A percentile compares a stretch with the other conserved stretches of the same genome.
Evolutionary conservation across 1,140 invertebrate genomes (phyloP).

Genomic region (Notospermus geniculatus): DNA sequence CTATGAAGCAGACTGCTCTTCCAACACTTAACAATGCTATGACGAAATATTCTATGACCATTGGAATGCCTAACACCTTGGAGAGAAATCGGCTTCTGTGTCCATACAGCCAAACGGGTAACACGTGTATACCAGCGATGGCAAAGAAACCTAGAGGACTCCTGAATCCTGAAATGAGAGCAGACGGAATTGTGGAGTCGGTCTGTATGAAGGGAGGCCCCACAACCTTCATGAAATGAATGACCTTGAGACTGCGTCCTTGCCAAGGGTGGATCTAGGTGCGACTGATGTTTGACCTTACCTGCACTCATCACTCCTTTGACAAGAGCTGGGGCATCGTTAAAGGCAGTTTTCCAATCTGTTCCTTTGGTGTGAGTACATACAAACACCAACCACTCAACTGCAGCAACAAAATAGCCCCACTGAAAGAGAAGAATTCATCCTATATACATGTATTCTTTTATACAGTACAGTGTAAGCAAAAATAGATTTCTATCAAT

Average conservation of each 20-base stretch:
- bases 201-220: too few species aligned
- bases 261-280: too few species aligned
- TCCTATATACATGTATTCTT: constrained; percentile 1
- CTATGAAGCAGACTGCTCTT: constrained; percentile 30
- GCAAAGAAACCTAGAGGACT: constrained; percentile 32
- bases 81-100: constrained; percentile 17
- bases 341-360: constrained; percentile 38
- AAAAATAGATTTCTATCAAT: too few species aligned
- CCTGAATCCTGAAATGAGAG: constrained; percentile 37
- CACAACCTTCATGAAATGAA: too few species aligned
- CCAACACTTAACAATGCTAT: constrained; percentile 24
- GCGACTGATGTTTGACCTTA: too few species aligned
- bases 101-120: constrained; percentile 35
- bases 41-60: constrained; percentile 15
- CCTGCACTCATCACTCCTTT: constrained; percentile 43
- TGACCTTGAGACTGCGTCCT: background rate
- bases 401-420: constrained; percentile 38
- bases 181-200: background rate
- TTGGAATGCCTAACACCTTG: constrained; percentile 14
- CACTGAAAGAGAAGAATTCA: constrained; percentile 31
- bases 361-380: constrained; percentile 37
- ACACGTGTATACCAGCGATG: constrained; percentile 30
- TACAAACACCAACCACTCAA: constrained; percentile 47
- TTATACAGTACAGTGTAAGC: too few species aligned
- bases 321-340: constrained; percentile 38